phyloP scores from a whole-genome alignment of 1,140 invertebrate species.

The Pseudomyrmex flavicornis region DNA sequence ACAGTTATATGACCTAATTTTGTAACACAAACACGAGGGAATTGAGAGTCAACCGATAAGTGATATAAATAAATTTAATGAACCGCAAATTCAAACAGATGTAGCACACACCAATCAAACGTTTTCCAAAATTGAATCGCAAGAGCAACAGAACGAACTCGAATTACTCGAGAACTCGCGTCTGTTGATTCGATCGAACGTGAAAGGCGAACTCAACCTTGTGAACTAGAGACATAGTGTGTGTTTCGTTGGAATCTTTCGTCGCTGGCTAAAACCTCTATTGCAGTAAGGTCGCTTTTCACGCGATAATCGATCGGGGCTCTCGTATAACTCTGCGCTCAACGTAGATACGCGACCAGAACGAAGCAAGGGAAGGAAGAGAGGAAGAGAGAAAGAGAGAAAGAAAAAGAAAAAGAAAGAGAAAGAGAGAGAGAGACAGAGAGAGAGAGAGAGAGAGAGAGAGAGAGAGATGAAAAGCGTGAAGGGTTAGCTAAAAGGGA shows the following conservation, averaged over 20 bases:
- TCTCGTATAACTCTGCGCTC: conserved; percentile 29
- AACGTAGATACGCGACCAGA: background rate
- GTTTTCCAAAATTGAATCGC: conserved; percentile 10
- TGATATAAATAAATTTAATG: conserved; percentile 15
- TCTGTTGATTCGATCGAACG: conserved; percentile 35
- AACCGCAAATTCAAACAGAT: conserved; percentile 21
- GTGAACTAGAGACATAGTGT: conserved; percentile 67
- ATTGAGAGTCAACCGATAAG: conserved; percentile 28
- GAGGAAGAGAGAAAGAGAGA: background rate
- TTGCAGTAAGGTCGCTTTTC: conserved; percentile 63
- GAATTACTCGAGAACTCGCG: background rate
- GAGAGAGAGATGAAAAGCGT: background rate
- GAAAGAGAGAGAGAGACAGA: background rate
- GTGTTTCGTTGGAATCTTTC: conserved; percentile 58
- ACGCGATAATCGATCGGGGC: conserved; percentile 71
- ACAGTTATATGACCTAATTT: no score
- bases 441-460: background rate
- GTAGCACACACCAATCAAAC: background rate
- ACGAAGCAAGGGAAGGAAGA: background rate
- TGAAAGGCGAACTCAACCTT: conserved; percentile 62
- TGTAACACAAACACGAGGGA: conserved; percentile 4
- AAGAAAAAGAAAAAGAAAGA: background rate
- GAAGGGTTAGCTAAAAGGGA: conserved; percentile 44
- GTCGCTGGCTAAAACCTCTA: conserved; percentile 23
- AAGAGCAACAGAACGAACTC: background rate